Base-by-base conservation (phyloP, 2,888 invertebrate species). In the Helleia helle region DNA sequence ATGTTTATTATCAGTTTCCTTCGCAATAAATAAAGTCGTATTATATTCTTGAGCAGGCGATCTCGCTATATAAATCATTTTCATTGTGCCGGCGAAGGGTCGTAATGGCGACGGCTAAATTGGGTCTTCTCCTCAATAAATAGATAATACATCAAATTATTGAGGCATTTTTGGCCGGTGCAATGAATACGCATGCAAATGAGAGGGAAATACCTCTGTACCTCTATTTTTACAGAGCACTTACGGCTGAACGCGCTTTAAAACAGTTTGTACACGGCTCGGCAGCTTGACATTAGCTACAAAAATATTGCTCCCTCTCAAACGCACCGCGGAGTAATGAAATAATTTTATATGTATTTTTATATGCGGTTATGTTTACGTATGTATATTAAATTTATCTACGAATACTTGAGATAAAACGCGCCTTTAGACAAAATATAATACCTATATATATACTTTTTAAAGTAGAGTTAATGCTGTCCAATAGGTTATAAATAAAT, bases 61-160 rank as follows among this genome's bases (percentile, higher is more conserved):
- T 73, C 67, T 71, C 63, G 68, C 55, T 71, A 71, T 69, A 77
- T 77, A 80, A 77, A 77, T 77, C 76, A 75, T 75, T 75, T 77
- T 80, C 75, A 79, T 80, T 80, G 75, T 79, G 67, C 66, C 68
- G 71, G 72, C 71, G 73, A 76, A 77, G 72, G 72, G 71, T 67
- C 64, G 64, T 68, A 70, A 72, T 65, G 64, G 65, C 58, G 59
- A 62, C 61, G 58, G 59, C 63, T 71, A 71, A 79, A 75, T 76
- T 73, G 74, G 73, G 68, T 72, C 70, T 66, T 63, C 62, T 65
- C 57, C 56, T 59, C 64, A 64, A 60, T 65, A 72, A 48, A 48
- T 49, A 51, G 37, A 43, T 40, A 46, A 47, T 50, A 45, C 40
- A 37, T 44, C 43, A 49, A 22, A 9, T 47, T 37, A 47, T 39